Evolutionary conservation across 1,140 invertebrate species (phyloP).

Genomic region (Muscidifurax raptorellus): DNA sequence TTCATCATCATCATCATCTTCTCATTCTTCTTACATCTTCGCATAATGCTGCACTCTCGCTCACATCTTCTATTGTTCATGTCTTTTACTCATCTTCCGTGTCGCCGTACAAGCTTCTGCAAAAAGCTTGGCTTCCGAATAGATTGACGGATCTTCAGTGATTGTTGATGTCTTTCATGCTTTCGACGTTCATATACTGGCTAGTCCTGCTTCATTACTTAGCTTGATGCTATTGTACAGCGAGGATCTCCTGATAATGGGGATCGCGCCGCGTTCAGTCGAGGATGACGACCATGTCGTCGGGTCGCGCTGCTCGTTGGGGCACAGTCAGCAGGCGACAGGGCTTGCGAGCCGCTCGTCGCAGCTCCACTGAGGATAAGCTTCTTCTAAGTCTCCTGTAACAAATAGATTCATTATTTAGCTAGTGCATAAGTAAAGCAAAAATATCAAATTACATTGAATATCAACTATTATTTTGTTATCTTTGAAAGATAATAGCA

Average conservation of each 20-base stretch:
- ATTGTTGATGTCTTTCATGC: conserved; percentile 2
- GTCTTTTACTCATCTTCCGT: conserved; percentile 8
- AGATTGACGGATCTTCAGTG: background rate
- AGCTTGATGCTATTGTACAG: conserved; percentile 4
- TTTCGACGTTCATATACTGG: conserved; percentile 29
- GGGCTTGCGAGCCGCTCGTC: conserved; percentile 92
- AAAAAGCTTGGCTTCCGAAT: background rate
- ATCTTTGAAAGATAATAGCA: background rate
- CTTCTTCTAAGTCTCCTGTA: conserved; percentile 88
- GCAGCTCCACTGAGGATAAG: conserved; percentile 86
- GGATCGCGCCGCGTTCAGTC: conserved; percentile 76
- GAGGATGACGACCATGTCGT: conserved; percentile 82
- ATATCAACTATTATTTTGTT: no score
- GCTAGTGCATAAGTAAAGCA: no score
- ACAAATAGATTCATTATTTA: background rate
- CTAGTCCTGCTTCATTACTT: conserved; percentile 21
- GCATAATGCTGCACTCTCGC: background rate
- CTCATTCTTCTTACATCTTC: conserved; percentile 32
- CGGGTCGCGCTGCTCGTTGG: conserved; percentile 69
- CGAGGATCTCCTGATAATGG: conserved; percentile 8
- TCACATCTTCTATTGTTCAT: background rate
- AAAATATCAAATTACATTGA: conserved; percentile 33
- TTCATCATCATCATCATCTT: conserved; percentile 31
- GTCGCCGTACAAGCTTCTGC: background rate
- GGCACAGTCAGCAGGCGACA: conserved; percentile 83